These are phyloP conservation scores for Halcyon malimbica DNA, from an alignment of 2,113 vertebrate genomes.

Conservation along the genomic window DNA sequence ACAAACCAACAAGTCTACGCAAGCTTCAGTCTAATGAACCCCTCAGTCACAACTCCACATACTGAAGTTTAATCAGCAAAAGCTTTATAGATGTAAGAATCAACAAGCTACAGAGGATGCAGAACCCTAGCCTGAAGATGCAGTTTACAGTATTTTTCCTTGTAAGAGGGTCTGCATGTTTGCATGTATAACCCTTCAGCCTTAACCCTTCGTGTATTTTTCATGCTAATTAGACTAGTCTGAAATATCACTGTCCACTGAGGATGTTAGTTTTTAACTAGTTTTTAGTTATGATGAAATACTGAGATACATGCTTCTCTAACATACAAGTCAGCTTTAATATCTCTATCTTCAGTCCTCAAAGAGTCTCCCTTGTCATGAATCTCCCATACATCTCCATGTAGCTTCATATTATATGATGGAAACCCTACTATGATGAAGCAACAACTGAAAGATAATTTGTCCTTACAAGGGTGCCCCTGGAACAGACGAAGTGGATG, in stretches of 20 bases:
- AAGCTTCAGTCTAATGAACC: neutral
- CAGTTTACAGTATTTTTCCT: neutral
- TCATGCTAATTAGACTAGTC: neutral
- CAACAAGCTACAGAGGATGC: neutral
- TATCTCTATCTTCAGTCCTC: neutral
- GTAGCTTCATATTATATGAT: neutral
- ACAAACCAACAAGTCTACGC: neutral
- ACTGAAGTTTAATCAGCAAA: neutral
- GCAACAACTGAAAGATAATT: neutral
- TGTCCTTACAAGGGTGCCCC: slow-evolving; percentile 79
- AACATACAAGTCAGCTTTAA: neutral
- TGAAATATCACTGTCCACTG: neutral
- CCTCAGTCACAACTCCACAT: neutral
- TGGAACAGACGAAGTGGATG: slow-evolving; percentile 88
- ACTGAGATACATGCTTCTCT: neutral
- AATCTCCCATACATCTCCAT: neutral
- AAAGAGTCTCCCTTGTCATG: neutral
- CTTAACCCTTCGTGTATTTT: neutral
- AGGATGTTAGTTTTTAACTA: neutral
- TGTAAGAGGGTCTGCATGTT: neutral
- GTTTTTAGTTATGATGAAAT: neutral
- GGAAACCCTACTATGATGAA: neutral
- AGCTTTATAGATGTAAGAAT: neutral
- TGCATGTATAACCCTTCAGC: neutral
- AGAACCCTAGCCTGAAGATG: neutral